phyloP scores from a whole-genome alignment of 2,888 invertebrate species.

The Apamea anceps region DNA sequence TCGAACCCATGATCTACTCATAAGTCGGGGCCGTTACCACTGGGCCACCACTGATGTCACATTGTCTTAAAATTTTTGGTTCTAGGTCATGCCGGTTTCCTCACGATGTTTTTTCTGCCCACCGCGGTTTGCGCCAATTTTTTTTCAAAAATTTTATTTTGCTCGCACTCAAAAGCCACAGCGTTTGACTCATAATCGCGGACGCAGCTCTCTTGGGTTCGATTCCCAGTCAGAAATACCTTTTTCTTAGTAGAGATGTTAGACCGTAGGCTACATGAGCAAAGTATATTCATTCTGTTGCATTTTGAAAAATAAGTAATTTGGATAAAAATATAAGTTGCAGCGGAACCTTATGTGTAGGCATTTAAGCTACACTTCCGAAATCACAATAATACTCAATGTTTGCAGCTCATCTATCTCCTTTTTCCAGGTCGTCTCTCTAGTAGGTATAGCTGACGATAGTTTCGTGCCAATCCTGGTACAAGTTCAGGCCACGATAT shows the following conservation, averaged over 20 bases:
- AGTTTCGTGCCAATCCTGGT: constrained; percentile 77
- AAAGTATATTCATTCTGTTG: neutral
- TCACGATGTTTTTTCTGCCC: neutral
- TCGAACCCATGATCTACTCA: too few species aligned
- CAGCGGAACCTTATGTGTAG: neutral
- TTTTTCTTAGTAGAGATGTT: neutral
- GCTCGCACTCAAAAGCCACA: neutral
- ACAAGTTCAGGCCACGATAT: constrained; percentile 73
- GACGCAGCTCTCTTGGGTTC: constrained; percentile 14
- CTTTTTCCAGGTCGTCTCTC: constrained; percentile 73
- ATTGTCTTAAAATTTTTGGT: neutral
- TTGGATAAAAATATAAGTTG: neutral
- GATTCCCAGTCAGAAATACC: constrained; percentile 9
- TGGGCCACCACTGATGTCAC: neutral
- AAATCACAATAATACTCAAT: neutral
- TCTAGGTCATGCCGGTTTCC: neutral
- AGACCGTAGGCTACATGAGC: too few species aligned
- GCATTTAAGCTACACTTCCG: neutral
- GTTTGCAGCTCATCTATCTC: neutral
- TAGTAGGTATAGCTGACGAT: constrained; percentile 78
- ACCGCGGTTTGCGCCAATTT: neutral
- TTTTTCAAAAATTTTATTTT: constrained; percentile 4
- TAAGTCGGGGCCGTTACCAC: too few species aligned
- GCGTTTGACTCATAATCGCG: neutral
- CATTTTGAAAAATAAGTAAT: neutral